A percentile compares a stretch with the other conserved stretches of the same genome.
These are phyloP conservation scores for Lottia gigantea DNA, from an alignment of 2,888 invertebrate genomes.

Conservation along the genomic window DNA sequence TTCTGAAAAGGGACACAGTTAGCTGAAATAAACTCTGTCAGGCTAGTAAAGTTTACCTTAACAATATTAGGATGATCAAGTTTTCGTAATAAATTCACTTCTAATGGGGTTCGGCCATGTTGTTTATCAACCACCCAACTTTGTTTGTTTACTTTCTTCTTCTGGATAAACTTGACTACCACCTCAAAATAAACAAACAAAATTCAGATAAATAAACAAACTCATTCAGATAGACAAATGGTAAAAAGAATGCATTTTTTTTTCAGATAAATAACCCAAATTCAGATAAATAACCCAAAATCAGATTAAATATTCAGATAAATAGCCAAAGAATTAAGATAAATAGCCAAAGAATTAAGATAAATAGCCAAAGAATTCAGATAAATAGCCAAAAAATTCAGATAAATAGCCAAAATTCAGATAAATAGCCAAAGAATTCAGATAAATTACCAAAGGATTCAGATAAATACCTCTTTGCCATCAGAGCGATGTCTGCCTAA, in stretches of 20 bases:
- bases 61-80: slow-evolving; percentile 79
- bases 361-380: too few relatives aligned
- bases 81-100: slow-evolving; percentile 76
- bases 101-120: slow-evolving; percentile 74
- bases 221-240: too few relatives aligned
- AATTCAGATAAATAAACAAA: slow-evolving; percentile 13
- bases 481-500: slow-evolving; percentile 76
- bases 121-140: slow-evolving; percentile 73
- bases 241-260: too few relatives aligned
- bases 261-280: too few relatives aligned
- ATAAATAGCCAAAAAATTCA: too few relatives aligned
- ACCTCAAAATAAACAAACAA: slow-evolving; percentile 67
- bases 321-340: too few relatives aligned
- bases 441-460: too few relatives aligned
- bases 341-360: too few relatives aligned
- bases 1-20: background rate
- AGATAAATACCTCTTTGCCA: slow-evolving; percentile 69
- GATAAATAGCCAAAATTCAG: too few relatives aligned
- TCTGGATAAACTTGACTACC: slow-evolving; percentile 79
- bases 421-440: too few relatives aligned
- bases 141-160: slow-evolving; percentile 77
- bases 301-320: background rate
- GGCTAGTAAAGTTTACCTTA: slow-evolving; percentile 47
- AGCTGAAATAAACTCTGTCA: too few relatives aligned
- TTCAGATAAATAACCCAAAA: background rate